Conservation (phyloP, 1,140 invertebrate species). For the Arctopsyche grandis region DNA sequence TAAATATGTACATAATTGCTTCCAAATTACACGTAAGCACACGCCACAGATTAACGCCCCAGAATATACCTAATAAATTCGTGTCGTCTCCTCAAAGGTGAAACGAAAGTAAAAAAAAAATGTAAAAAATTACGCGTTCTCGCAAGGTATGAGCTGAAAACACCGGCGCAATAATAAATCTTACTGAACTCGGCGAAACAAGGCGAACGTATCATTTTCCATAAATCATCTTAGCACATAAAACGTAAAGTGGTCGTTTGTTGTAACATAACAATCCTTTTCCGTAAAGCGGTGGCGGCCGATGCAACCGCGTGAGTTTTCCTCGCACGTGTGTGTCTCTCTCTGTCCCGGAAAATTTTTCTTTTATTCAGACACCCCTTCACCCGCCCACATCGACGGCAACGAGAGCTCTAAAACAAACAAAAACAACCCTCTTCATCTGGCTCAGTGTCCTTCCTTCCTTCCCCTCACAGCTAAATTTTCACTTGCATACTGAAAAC, state of each 20-base stretch:
- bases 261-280: conserved; percentile 44
- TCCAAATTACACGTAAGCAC: neutral
- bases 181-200: conserved; percentile 21
- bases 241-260: conserved; percentile 46
- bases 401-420: too few species aligned
- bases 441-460: too few species aligned
- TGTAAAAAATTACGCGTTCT: neutral
- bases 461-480: too few species aligned
- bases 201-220: conserved; percentile 44
- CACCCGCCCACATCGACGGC: too few species aligned
- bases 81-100: neutral
- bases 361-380: conserved; percentile 2
- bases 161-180: conserved; percentile 32
- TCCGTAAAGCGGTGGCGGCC: neutral
- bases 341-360: neutral
- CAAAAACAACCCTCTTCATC: too few species aligned
- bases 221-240: conserved; percentile 45
- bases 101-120: neutral
- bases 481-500: too few species aligned
- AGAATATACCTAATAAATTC: too few species aligned
- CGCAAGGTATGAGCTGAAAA: conserved; percentile 6
- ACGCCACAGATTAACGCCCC: neutral
- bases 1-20: neutral
- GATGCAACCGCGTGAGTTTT: conserved; percentile 25
- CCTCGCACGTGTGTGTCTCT: neutral